Base-by-base conservation (phyloP, 92 coral and sea anemone genomes). In the Heteractis magnifica region DNA sequence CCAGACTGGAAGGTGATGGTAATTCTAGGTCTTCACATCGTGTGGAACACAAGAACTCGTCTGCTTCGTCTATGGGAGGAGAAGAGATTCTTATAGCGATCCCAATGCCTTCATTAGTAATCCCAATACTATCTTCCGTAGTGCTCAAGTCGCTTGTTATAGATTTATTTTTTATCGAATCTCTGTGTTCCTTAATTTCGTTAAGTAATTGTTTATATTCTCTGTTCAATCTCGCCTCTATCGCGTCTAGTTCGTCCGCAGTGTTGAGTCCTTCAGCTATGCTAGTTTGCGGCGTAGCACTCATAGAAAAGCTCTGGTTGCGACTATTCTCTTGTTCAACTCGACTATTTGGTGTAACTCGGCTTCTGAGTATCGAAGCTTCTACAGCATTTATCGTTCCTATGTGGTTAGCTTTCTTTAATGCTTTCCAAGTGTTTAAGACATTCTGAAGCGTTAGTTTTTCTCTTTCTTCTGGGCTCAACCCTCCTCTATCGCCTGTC, bases 341-440 rank as follows among this genome's bases (percentile, higher is more conserved):
- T 13, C 52, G 53, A 52, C 51, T 81, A 13, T 52, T 76, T 21
- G 75, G 75, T 55, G 89, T 64, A 53, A 77, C 12, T 44, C 90
- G 82, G 44, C 82, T 77, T 79, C 53, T 82, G 73, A 72, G 77
- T 13, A 89, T 82, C 3, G 89, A 78, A 13, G 81, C 85, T 51
- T 89, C 92, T 4, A 89, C 90, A 4, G 86, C 60, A n/a, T 87
- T 78, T 0, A 89, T 75, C 8, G 87, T 71, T 1, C 92, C 92
- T 11, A 89, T 79, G 3, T 60, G 76, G 79, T 72, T 82, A 13
- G 62, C 68, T 44, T 81, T 77, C 49, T 86, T 68, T 13, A 71
- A 64, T 81, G 70, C 75, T 13, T 83, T 79, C 65, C 90, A 79
- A 16, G 79, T 71, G 26, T 85, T 52, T 6, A 85, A 52, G 6